A percentile compares a stretch with the other conserved stretches of the same genome.
These are phyloP conservation scores for Coregonus suidteri DNA, from an alignment of 2,797 vertebrate species.

Conservation along the genomic window DNA sequence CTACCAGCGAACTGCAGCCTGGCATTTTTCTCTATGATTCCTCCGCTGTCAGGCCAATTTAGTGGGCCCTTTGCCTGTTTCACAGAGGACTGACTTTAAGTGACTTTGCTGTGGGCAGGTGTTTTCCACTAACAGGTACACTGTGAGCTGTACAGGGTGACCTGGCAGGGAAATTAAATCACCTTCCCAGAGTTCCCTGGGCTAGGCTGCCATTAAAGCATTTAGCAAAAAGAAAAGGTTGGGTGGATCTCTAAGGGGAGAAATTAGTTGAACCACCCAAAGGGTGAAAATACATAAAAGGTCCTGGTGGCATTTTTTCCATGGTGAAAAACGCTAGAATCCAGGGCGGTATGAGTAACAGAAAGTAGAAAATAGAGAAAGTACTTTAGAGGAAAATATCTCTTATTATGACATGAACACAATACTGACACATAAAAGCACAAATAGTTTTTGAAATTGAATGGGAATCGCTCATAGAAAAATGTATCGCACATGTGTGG, in stretches of 20 bases:
- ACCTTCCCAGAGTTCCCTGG: constrained; percentile 46
- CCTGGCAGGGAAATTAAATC: constrained; percentile 71
- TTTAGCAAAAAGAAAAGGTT: constrained; percentile 60
- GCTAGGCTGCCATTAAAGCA: constrained; percentile 60
- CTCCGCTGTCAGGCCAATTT: constrained; percentile 64
- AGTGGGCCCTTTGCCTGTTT: constrained; percentile 33
- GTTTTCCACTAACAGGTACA: constrained; percentile 53
- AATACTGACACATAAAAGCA: neutral
- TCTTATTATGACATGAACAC: neutral
- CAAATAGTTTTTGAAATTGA: too few relatives aligned
- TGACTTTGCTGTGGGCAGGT: constrained; percentile 66
- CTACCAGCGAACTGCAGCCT: constrained; percentile 50
- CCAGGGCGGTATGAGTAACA: too few relatives aligned
- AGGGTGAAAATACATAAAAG: too few relatives aligned
- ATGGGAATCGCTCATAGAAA: neutral
- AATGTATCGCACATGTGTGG: neutral
- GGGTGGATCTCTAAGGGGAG: constrained; percentile 28
- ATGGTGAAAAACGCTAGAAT: too few relatives aligned
- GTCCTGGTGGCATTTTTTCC: too few relatives aligned
- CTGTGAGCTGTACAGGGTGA: constrained; percentile 50
- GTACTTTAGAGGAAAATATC: constrained; percentile 26
- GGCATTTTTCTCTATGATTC: constrained; percentile 51
- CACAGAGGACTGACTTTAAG: constrained; percentile 39
- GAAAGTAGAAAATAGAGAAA: constrained; percentile 55
- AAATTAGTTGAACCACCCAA: constrained; percentile 60